A percentile compares a stretch with the other conserved stretches of the same genome.
Conservation (phyloP, 2,797 vertebrate genomes). For the Falco concolor region DNA sequence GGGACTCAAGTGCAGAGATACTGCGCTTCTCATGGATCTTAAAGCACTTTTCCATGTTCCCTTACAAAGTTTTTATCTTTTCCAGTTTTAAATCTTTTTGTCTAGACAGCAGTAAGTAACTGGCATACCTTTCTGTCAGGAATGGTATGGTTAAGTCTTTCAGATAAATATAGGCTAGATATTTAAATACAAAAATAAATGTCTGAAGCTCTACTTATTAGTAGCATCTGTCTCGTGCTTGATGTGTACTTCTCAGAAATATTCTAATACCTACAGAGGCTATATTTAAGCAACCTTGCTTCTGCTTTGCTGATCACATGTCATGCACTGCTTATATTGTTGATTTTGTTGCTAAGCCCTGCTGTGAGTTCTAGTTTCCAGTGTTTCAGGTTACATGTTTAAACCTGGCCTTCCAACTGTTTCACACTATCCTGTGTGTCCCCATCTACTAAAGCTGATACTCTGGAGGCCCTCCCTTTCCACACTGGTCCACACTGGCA, state of each 20-base stretch:
- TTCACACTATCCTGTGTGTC: constrained; percentile 30
- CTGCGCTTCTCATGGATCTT: not conserved
- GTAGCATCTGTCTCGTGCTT: constrained; percentile 73
- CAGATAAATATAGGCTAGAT: constrained; percentile 71
- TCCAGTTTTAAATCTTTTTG: constrained; percentile 63
- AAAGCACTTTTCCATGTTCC: constrained; percentile 28
- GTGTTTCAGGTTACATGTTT: constrained; percentile 72
- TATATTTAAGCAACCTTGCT: constrained; percentile 78
- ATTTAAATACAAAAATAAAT: constrained; percentile 75
- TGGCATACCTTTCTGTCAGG: constrained; percentile 62
- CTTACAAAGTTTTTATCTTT: constrained; percentile 47
- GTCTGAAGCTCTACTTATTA: constrained; percentile 70
- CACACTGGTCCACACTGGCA: constrained; percentile 5
- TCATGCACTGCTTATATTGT: constrained; percentile 70
- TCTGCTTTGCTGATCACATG: constrained; percentile 69
- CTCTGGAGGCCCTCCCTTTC: constrained; percentile 37
- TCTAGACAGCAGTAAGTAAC: constrained; percentile 69
- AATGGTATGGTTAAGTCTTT: constrained; percentile 66
- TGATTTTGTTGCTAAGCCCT: constrained; percentile 76
- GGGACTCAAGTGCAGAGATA: not conserved
- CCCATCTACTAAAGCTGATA: constrained; percentile 57
- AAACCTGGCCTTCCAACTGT: constrained; percentile 71
- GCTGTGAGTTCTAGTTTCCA: constrained; percentile 67
- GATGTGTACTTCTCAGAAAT: constrained; percentile 72
- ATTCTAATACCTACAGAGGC: constrained; percentile 68